Evolutionary conservation across 1,140 invertebrate genomes (phyloP).

Genomic region (Cherax quadricarinatus): DNA sequence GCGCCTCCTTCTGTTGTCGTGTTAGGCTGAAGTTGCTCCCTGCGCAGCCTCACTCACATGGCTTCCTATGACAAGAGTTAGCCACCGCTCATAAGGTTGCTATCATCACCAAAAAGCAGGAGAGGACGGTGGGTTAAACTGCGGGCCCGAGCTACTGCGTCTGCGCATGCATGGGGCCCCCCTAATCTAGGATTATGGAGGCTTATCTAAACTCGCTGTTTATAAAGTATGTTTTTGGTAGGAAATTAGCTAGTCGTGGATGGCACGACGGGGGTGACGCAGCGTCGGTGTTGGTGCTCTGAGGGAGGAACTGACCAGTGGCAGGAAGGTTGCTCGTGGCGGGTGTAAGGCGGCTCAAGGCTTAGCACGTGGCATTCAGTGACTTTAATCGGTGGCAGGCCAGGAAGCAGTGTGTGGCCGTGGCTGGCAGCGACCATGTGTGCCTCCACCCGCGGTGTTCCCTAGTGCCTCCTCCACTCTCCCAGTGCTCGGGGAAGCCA

Average conservation of each 20-base stretch:
- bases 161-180: slow-evolving; percentile 48
- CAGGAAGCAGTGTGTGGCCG: not conserved
- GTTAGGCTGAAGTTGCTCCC: slow-evolving; percentile 34
- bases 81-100: slow-evolving; percentile 65
- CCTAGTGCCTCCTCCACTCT: not conserved
- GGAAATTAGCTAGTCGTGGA: slow-evolving; percentile 71
- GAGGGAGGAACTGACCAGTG: slow-evolving; percentile 20
- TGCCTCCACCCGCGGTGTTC: not conserved
- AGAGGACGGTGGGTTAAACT: slow-evolving; percentile 60
- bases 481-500: too few species aligned
- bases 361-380: slow-evolving; percentile 64
- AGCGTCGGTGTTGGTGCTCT: slow-evolving; percentile 45
- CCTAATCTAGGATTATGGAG: slow-evolving; percentile 71
- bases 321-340: not conserved
- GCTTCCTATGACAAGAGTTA: slow-evolving; percentile 65
- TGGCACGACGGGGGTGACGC: slow-evolving; percentile 63
- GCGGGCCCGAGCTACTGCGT: slow-evolving; percentile 30
- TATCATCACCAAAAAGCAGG: slow-evolving; percentile 65
- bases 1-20: slow-evolving; percentile 65
- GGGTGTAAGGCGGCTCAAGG: slow-evolving; percentile 25
- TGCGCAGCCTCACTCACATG: slow-evolving; percentile 68
- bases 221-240: slow-evolving; percentile 71
- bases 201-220: slow-evolving; percentile 72
- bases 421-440: not conserved
- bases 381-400: slow-evolving; percentile 63